phyloP scores from a whole-genome alignment of 2,113 vertebrate genomes.

The Ahaetulla prasina region DNA sequence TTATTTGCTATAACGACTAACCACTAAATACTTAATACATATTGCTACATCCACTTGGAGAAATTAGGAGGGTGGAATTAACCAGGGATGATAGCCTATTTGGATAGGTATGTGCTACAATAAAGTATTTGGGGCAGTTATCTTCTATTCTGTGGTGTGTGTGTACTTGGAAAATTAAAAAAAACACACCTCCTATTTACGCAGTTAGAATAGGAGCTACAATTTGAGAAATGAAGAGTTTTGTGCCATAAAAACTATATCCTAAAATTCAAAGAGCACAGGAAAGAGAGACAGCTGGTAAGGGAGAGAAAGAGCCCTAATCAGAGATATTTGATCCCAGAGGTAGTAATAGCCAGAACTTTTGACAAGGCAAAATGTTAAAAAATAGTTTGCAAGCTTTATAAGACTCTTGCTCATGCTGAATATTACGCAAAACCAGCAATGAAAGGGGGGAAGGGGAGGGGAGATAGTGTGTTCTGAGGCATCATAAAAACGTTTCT shows the following conservation, averaged over 20 bases:
- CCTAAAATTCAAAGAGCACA: background rate
- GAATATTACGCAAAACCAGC: background rate
- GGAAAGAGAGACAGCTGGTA: background rate
- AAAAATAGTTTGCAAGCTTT: background rate
- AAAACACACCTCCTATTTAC: background rate
- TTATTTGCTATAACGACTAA: background rate
- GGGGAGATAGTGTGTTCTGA: background rate
- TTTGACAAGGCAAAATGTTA: background rate
- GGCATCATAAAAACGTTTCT: background rate
- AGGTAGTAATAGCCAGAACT: background rate
- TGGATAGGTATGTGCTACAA: background rate
- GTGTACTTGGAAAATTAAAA: background rate
- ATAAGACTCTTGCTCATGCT: background rate
- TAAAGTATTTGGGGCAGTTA: background rate
- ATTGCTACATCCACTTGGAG: background rate
- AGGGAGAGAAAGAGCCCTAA: background rate
- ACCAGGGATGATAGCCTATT: background rate
- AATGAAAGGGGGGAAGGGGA: background rate
- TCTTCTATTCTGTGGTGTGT: background rate
- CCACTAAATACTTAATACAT: background rate
- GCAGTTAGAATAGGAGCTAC: background rate
- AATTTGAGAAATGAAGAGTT: background rate
- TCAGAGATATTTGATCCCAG: background rate
- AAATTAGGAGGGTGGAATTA: background rate
- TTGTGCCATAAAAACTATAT: background rate